Evolutionary conservation across 2,797 vertebrate genomes (phyloP), one percentile per base, ranked within the genome.

Genomic region (Myripristis jacobus): DNA sequence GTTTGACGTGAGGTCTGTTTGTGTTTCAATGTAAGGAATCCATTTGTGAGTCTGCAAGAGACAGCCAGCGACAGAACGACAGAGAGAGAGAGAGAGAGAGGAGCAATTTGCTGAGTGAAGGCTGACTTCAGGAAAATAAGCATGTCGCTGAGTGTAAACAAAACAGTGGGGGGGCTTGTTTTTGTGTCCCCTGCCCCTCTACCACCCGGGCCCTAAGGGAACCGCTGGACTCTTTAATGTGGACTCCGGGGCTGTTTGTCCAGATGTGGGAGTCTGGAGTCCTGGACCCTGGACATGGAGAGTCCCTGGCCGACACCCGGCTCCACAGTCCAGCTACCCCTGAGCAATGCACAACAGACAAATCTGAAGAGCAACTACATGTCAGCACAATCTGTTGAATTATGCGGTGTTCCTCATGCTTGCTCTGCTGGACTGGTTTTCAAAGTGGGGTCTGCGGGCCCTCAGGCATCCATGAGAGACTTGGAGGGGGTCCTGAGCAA

Each of bases 171-270:
- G 84, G 90, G 86, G 88, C 79, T 87, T 95, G 92, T 94, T 95
- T 94, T 92, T 91, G 87, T 94, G 93, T 94, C 89, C 91, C 88
- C 87, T 90, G 90, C 91, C 93, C 93, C 91, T 81, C 87, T 60
- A 77, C 82, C 80, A 88, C 89, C 93, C 79, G 66, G 90, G 67
- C 86, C 93, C 91, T 75, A 21, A 18, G 87, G 91, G 92, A 91
- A 77, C 92, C 87, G 93, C 91, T 87, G 92, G 93, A 83, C 89
- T 73, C 87, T 95, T 96, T 96, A 95, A 95, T 95, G 94, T 94
- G 88, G 88, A 85, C 85, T 87, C 61, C 77, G 88, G 76, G 74
- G 86, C 73, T 96, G 94, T 97, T 96, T 96, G 91, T 94, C 93
- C 96, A 97, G 95, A 95, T 97, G 95, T 95, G 91, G 90, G 92